Percentiles rank a stretch among this genome's conserved stretches.
Evolutionary conservation across 2,888 invertebrate species (phyloP).

Genomic region (Beris morrisii): DNA sequence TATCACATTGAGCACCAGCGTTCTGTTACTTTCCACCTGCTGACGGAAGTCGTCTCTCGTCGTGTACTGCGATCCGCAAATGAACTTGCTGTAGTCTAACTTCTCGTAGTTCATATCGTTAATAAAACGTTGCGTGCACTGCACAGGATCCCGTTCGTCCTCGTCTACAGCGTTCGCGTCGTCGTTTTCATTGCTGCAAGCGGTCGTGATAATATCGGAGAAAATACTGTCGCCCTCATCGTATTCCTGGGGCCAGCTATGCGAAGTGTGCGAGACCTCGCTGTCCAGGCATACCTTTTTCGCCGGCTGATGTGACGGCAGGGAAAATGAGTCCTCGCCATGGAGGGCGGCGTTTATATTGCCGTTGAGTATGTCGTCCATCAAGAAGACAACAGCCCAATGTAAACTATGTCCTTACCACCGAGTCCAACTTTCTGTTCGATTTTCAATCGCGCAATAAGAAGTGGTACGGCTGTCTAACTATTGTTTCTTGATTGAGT

Average conservation of each 20-base stretch:
- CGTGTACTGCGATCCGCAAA: conserved; percentile 49
- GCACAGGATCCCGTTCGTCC: conserved; percentile 40
- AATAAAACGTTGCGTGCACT: conserved; percentile 53
- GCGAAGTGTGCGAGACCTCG: not conserved
- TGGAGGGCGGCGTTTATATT: not conserved
- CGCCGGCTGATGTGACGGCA: not conserved
- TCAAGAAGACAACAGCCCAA: not conserved
- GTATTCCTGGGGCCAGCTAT: conserved; percentile 15
- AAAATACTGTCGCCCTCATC: conserved; percentile 40
- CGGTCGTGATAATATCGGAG: conserved; percentile 35
- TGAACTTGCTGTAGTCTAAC: conserved; percentile 14
- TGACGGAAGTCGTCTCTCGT: conserved; percentile 46
- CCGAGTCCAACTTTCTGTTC: too few relatives aligned
- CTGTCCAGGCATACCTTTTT: not conserved
- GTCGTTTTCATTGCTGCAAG: not conserved
- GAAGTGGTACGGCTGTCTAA: too few relatives aligned
- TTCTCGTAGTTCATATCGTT: conserved; percentile 43
- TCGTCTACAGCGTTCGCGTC: conserved; percentile 26
- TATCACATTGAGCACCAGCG: conserved; percentile 38
- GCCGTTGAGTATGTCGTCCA: conserved; percentile 20
- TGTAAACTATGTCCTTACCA: too few relatives aligned
- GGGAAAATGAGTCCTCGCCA: conserved; percentile 5
- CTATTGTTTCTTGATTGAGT: too few relatives aligned
- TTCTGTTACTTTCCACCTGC: conserved; percentile 34
- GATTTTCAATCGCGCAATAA: too few relatives aligned